Evolutionary conservation across 2,113 vertebrate genomes (phyloP).

Genomic region (Carollia perspicillata): DNA sequence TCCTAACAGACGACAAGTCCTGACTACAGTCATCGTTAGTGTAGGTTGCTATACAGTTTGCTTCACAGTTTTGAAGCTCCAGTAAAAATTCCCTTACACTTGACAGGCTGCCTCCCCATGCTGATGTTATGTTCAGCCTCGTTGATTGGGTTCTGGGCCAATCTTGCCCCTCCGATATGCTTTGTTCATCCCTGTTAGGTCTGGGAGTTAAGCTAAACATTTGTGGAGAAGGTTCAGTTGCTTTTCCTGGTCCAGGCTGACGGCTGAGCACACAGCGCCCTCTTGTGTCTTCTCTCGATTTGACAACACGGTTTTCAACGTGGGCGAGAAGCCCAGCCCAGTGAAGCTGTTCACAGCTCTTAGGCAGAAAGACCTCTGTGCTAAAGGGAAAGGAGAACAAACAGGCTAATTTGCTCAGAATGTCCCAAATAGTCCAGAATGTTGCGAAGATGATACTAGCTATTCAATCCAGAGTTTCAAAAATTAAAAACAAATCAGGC

Average conservation of each 20-base stretch:
- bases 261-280: slow-evolving; percentile 14
- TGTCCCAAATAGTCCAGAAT: not conserved
- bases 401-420: not conserved
- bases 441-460: not conserved
- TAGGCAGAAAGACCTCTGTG: not conserved
- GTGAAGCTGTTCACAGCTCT: too few species aligned
- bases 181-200: not conserved
- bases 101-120: not conserved
- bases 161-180: not conserved
- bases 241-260: not conserved
- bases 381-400: not conserved
- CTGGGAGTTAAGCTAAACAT: not conserved
- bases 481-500: not conserved
- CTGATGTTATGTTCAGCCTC: not conserved
- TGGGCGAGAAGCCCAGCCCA: accelerated
- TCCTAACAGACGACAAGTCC: not conserved
- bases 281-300: not conserved
- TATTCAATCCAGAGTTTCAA: not conserved
- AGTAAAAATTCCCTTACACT: not conserved
- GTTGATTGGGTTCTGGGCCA: not conserved
- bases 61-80: not conserved
- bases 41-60: not conserved
- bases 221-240: not conserved
- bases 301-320: not conserved
- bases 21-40: accelerated